These are phyloP conservation scores for Rosalia funebris DNA, from an alignment of 2,888 invertebrate species.

Conservation along the genomic window DNA sequence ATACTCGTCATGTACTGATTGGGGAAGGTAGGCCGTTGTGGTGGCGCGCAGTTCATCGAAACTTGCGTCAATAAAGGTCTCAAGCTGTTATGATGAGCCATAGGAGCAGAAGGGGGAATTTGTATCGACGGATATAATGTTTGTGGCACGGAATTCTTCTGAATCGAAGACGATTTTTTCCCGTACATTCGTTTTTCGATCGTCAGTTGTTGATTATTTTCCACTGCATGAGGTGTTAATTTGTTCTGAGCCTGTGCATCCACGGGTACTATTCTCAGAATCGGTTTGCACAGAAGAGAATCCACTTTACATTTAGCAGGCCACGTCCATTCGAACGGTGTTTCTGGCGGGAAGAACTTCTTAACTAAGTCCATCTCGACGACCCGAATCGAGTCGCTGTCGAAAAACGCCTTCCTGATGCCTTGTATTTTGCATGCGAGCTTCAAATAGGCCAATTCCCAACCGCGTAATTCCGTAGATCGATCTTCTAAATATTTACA, in stretches of 20 bases:
- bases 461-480: conserved; percentile 23
- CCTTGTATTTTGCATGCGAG: conserved; percentile 34
- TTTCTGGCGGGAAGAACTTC: conserved; percentile 28
- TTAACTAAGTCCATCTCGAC: conserved; percentile 27
- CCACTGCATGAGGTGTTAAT: no score
- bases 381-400: conserved; percentile 5
- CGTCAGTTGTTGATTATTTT: no score
- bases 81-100: no score
- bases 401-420: conserved; percentile 25
- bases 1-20: no score
- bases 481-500: conserved; percentile 28
- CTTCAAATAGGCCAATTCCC: conserved; percentile 33
- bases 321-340: conserved; percentile 28
- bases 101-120: no score
- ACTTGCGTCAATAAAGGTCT: no score
- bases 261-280: background rate
- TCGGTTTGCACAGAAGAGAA: conserved; percentile 6
- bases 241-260: no score
- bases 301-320: conserved; percentile 1
- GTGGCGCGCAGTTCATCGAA: no score
- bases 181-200: no score
- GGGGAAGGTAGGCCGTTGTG: no score
- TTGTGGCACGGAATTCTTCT: no score
- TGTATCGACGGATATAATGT: no score
- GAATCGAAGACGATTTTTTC: background rate